A percentile compares a stretch with the other conserved stretches of the same genome.
Conservation (phyloP, 2,888 invertebrate species). For the Eugnorisma glareosa region DNA sequence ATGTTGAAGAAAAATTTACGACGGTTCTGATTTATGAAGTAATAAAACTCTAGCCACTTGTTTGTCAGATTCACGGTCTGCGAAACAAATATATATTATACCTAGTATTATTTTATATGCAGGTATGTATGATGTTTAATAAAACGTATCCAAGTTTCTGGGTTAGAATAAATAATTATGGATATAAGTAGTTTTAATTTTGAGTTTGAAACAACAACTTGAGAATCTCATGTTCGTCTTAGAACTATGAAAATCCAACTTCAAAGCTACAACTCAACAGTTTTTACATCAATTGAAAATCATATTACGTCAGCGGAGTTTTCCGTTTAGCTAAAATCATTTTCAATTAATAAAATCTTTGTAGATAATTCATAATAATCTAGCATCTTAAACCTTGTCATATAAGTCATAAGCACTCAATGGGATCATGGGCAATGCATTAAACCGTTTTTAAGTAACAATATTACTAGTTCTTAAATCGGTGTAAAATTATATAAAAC, state of each 20-base stretch:
- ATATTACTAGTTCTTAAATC: background rate
- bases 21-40: conserved; percentile 75
- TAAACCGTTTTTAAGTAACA: background rate
- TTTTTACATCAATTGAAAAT: no score
- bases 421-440: background rate
- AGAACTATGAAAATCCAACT: background rate
- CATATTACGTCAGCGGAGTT: no score
- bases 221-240: background rate
- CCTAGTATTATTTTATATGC: conserved; percentile 36
- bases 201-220: background rate
- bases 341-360: background rate
- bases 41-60: conserved; percentile 75
- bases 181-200: background rate
- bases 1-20: conserved; percentile 77
- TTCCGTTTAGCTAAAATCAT: background rate
- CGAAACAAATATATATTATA: conserved; percentile 54
- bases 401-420: background rate
- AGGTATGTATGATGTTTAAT: conserved; percentile 31
- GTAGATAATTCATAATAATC: background rate
- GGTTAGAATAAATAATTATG: conserved; percentile 16
- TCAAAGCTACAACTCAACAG: background rate
- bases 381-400: background rate
- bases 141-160: conserved; percentile 27
- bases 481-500: background rate
- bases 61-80: conserved; percentile 68